Conservation (phyloP, 2,797 vertebrate species). For the Sebastes flavidus region DNA sequence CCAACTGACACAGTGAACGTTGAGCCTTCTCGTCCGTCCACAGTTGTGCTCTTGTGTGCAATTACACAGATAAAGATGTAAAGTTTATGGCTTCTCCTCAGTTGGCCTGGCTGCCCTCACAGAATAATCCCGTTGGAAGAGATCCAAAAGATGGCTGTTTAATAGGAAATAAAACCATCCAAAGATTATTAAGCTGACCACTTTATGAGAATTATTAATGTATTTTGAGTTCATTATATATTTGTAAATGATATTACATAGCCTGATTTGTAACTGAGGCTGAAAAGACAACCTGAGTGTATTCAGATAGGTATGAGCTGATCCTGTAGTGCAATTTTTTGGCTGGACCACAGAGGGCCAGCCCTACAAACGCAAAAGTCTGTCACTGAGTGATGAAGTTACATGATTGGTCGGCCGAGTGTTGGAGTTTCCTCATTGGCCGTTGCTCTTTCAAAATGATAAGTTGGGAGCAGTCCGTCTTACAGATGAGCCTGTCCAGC, state of each 20-base stretch:
- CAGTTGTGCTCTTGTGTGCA: conserved; percentile 54
- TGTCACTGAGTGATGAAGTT: too few species aligned
- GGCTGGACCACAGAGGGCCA: too few species aligned
- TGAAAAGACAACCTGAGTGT: neutral
- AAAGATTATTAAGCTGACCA: conserved; percentile 22
- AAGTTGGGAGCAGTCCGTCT: too few species aligned
- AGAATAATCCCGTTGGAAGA: conserved; percentile 40
- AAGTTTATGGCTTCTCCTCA: conserved; percentile 72
- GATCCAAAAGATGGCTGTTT: conserved; percentile 41
- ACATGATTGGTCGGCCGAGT: too few species aligned
- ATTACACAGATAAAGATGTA: conserved; percentile 70
- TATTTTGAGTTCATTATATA: conserved; percentile 12
- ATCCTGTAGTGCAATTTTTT: neutral
- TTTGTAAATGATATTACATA: neutral
- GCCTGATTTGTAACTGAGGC: neutral
- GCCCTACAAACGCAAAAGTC: too few species aligned
- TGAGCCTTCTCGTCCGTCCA: conserved; percentile 55
- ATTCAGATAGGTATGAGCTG: neutral
- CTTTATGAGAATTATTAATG: conserved; percentile 16
- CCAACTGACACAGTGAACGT: conserved; percentile 54
- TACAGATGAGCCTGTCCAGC: too few species aligned
- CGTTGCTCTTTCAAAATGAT: too few species aligned
- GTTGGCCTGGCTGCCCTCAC: conserved; percentile 45
- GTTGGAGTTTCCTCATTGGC: too few species aligned
- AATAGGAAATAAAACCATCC: conserved; percentile 35